A percentile compares a stretch with the other conserved stretches of the same genome.
Evolutionary conservation across 2,888 invertebrate genomes (phyloP).

Genomic region (Eristalinus sepulchralis): DNA sequence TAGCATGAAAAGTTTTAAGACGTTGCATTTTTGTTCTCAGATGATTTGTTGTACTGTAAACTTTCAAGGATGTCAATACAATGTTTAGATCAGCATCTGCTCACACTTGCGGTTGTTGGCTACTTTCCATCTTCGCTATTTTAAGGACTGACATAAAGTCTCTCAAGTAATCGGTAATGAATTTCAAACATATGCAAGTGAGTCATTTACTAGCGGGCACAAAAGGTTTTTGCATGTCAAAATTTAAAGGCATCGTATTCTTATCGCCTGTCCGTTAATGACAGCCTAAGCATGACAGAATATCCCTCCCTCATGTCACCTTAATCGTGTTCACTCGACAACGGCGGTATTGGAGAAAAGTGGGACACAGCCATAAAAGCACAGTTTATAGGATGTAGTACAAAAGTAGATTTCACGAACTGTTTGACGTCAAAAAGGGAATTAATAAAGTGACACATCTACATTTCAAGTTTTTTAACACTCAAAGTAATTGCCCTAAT

Average conservation of each 20-base stretch:
- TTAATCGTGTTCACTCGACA: not conserved
- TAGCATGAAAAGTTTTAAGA: not conserved
- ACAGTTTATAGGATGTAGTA: not conserved
- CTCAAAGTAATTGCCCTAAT: not conserved
- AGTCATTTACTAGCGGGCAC: not conserved
- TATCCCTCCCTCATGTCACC: not conserved
- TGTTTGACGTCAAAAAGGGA: too few relatives aligned
- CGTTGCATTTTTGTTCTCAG: not conserved
- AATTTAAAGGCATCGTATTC: not conserved
- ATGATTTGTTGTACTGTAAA: not conserved
- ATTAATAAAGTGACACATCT: too few relatives aligned
- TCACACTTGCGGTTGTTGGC: not conserved
- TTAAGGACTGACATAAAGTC: not conserved
- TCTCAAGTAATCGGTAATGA: not conserved
- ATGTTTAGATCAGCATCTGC: not conserved
- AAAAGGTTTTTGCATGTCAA: not conserved
- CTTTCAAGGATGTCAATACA: not conserved
- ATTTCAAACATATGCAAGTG: not conserved
- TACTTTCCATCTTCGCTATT: not conserved
- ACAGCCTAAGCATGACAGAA: not conserved
- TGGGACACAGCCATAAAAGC: not conserved
- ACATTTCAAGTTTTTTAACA: not conserved
- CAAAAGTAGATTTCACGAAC: not conserved
- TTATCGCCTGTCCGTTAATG: not conserved
- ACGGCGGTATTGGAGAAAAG: not conserved